Conservation (phyloP, 2,888 invertebrate species). For the Chirona hameri region DNA sequence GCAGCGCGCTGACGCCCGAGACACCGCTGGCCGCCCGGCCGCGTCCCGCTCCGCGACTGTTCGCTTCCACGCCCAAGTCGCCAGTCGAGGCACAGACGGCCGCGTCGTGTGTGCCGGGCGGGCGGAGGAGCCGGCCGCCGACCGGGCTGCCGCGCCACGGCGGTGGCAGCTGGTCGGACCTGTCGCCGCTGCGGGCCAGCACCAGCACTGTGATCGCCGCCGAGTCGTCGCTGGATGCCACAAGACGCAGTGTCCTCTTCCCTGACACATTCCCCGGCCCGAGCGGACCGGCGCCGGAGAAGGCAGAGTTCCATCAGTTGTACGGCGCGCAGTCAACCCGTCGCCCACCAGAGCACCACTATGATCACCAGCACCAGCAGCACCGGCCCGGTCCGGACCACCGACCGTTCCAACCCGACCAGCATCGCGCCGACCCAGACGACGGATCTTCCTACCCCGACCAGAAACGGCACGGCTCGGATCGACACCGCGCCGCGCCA, state of each 20-base stretch:
- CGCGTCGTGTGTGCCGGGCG: not conserved
- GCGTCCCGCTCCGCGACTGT: not conserved
- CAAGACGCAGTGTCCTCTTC: not conserved
- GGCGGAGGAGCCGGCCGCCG: not conserved
- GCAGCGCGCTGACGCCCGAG: not conserved
- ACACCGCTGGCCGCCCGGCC: not conserved
- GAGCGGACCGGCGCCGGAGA: not conserved
- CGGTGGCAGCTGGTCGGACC: not conserved
- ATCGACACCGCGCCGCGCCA: too few relatives aligned
- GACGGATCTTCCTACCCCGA: too few relatives aligned
- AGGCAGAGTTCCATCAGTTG: not conserved
- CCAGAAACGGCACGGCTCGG: too few relatives aligned
- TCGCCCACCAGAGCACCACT: too few relatives aligned
- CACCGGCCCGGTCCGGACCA: not conserved
- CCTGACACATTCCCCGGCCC: not conserved
- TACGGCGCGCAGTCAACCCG: not conserved
- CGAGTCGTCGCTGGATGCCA: not conserved
- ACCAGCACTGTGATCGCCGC: not conserved
- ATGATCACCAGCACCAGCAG: too few relatives aligned
- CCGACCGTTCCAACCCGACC: too few relatives aligned
- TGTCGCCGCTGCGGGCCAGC: not conserved
- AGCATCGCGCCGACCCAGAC: too few relatives aligned
- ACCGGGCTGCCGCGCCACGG: not conserved
- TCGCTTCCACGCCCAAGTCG: slow-evolving; percentile 7
- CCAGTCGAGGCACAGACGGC: not conserved